Percentiles rank a stretch among this genome's conserved stretches.
Evolutionary conservation across 2,888 invertebrate genomes (phyloP).

Genomic region (Bugulina stolonifera): DNA sequence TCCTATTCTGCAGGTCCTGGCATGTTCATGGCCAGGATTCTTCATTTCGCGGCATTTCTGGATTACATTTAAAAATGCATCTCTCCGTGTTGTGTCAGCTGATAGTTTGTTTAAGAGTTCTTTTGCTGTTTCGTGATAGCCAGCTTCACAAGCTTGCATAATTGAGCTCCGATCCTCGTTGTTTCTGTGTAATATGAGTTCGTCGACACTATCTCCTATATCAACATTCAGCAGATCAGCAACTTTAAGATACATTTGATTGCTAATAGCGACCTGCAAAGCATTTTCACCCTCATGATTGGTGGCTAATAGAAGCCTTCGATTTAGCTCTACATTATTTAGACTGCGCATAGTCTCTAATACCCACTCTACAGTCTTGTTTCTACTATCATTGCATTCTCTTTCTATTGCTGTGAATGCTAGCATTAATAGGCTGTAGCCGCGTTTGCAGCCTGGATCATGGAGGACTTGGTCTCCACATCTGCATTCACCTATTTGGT

Average conservation of each 20-base stretch:
- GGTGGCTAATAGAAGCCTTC: background rate
- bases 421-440: background rate
- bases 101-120: background rate
- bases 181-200: background rate
- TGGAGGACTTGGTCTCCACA: too few relatives aligned
- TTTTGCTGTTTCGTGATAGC: background rate
- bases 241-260: background rate
- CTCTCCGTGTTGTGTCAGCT: background rate
- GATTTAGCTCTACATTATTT: background rate
- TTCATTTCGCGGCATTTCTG: too few relatives aligned
- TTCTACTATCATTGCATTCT: too few relatives aligned
- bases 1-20: background rate
- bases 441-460: background rate
- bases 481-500: too few relatives aligned
- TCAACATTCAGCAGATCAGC: background rate
- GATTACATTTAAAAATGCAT: too few relatives aligned
- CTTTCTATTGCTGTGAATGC: background rate
- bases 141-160: background rate
- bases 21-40: background rate
- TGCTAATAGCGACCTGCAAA: background rate
- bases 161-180: background rate
- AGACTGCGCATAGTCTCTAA: background rate
- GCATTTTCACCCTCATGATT: background rate
- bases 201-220: background rate
- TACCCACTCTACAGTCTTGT: background rate